Conservation (phyloP, 37 sponge, comb jelly and placozoan species). For the Oopsacas minuta region DNA sequence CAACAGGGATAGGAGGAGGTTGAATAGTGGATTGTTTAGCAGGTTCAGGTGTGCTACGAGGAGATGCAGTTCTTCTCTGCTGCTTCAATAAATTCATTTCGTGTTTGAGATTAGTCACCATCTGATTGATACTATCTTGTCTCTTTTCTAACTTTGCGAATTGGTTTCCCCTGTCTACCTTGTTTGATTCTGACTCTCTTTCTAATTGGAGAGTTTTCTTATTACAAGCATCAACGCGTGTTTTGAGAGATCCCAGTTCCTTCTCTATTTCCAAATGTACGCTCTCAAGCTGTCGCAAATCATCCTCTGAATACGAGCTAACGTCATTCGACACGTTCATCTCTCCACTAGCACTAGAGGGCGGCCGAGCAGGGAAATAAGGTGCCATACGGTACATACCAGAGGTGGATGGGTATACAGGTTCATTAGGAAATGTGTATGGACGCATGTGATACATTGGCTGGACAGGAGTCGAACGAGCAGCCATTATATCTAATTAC, state of each 20-base stretch:
- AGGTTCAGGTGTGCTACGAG: background rate
- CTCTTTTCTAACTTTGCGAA: background rate
- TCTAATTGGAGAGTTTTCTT: background rate
- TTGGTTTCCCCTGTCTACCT: background rate
- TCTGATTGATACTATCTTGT: background rate
- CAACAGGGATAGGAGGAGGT: background rate
- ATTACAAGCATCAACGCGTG: background rate
- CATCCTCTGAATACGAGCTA: background rate
- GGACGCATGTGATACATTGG: background rate
- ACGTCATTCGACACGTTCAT: background rate
- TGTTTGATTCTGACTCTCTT: background rate
- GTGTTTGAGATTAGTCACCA: background rate
- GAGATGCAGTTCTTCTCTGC: background rate
- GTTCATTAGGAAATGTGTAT: background rate
- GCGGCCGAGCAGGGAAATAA: background rate
- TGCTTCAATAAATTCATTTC: background rate
- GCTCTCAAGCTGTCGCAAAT: background rate
- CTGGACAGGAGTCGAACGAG: background rate
- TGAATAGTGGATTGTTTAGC: background rate
- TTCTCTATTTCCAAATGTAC: background rate
- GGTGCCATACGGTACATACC: background rate
- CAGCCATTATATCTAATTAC: background rate
- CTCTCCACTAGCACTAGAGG: background rate
- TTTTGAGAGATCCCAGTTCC: background rate
- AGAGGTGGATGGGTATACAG: background rate